Conservation (phyloP, 2,888 invertebrate species). For the Caenorhabditis sp. region DNA sequence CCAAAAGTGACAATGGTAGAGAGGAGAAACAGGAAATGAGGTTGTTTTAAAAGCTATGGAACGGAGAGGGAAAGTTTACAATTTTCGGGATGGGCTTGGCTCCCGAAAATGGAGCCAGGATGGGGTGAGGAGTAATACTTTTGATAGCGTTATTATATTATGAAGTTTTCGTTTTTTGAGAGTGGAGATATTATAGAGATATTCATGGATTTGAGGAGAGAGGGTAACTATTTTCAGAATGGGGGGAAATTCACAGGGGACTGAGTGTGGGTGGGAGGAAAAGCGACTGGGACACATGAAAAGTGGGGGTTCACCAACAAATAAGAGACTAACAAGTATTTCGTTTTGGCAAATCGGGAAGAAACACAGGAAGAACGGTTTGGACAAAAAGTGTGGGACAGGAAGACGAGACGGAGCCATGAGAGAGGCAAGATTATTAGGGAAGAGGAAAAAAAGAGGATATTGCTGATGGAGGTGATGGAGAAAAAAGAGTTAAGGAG, state of each 20-base stretch:
- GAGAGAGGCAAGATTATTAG: conserved; percentile 24
- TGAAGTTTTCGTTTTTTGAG: conserved; percentile 30
- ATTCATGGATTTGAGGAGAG: conserved; percentile 28
- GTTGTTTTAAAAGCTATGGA: conserved; percentile 48
- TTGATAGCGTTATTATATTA: conserved; percentile 51
- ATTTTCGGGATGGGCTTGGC: conserved; percentile 6
- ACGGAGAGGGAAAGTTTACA: conserved; percentile 40
- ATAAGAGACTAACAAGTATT: conserved; percentile 11
- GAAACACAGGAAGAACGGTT: conserved; percentile 40
- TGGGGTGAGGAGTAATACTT: conserved; percentile 46
- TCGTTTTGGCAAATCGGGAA: conserved; percentile 31
- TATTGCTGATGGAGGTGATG: not conserved
- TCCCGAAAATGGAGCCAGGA: not conserved
- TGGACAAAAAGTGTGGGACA: not conserved
- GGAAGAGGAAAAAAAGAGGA: conserved; percentile 6
- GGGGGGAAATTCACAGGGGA: conserved; percentile 53
- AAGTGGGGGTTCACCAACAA: conserved; percentile 9
- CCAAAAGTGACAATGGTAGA: conserved; percentile 25
- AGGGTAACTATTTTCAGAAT: not conserved
- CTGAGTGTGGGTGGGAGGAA: not conserved
- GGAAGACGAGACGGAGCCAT: not conserved
- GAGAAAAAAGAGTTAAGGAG: conserved; percentile 33
- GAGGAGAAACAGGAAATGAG: conserved; percentile 32
- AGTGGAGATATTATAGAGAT: conserved; percentile 39
- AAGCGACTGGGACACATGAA: conserved; percentile 46